These are phyloP conservation scores for Enteromius afrohamiltoni DNA, from an alignment of 2,797 vertebrate species.

Conservation along the genomic window DNA sequence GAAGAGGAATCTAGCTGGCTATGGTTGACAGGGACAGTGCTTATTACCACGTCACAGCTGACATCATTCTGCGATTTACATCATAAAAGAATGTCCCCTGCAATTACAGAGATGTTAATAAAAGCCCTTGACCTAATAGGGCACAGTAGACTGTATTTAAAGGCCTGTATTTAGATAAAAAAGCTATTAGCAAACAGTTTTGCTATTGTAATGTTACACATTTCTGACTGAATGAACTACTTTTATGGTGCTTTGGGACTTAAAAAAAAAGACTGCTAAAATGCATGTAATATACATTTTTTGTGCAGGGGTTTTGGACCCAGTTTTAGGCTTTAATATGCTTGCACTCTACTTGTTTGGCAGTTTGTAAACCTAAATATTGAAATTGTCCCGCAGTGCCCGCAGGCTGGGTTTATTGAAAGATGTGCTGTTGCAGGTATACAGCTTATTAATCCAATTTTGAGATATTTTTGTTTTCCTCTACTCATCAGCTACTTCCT, in stretches of 20 bases:
- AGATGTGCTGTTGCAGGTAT: slow-evolving; percentile 9
- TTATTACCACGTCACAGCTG: slow-evolving; percentile 21
- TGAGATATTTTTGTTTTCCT: slow-evolving; percentile 17
- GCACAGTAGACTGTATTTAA: slow-evolving; percentile 11
- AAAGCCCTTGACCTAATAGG: background rate
- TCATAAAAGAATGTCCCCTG: slow-evolving; percentile 10
- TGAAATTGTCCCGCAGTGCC: slow-evolving; percentile 11
- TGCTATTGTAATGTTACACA: background rate
- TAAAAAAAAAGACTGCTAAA: background rate
- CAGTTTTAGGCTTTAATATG: slow-evolving; percentile 15
- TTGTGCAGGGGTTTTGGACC: background rate
- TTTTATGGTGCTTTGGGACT: background rate
- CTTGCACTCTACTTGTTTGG: slow-evolving; percentile 30
- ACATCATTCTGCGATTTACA: slow-evolving; percentile 19
- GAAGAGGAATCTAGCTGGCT: slow-evolving; percentile 1
- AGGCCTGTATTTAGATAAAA: background rate
- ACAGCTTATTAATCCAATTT: slow-evolving; percentile 2
- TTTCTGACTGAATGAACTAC: background rate
- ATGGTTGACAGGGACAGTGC: background rate
- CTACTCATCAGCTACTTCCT: slow-evolving; percentile 17
- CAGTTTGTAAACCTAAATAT: slow-evolving; percentile 3
- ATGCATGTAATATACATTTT: background rate
- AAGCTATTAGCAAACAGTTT: background rate
- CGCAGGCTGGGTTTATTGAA: slow-evolving; percentile 12
- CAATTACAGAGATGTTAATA: slow-evolving; percentile 22